A percentile compares a stretch with the other conserved stretches of the same genome.
phyloP scores from a whole-genome alignment of 2,113 vertebrate genomes.

The Nibea albiflora region DNA sequence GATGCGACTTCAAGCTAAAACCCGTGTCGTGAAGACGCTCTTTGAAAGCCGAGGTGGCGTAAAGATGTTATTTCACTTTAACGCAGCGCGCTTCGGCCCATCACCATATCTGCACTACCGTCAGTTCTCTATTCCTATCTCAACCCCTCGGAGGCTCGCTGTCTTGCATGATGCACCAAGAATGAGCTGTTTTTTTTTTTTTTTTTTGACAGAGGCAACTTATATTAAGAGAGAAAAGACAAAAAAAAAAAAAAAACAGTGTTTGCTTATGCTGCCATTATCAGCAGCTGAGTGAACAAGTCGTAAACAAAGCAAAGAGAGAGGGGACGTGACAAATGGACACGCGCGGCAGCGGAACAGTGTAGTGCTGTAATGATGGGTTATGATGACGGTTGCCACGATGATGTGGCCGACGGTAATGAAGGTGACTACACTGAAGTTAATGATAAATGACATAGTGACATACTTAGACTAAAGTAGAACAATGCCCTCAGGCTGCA shows the following conservation, averaged over 20 bases:
- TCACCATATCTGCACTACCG: not conserved
- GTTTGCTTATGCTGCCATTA: constrained; percentile 41
- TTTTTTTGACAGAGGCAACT: constrained; percentile 24
- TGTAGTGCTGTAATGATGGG: constrained; percentile 24
- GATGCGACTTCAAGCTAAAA: too few relatives aligned
- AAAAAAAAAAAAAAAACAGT: too few relatives aligned
- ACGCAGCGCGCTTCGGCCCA: not conserved
- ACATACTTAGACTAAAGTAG: constrained; percentile 66
- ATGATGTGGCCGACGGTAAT: constrained; percentile 46
- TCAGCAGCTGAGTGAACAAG: constrained; percentile 59
- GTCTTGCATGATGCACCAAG: constrained; percentile 22
- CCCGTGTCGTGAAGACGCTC: too few relatives aligned
- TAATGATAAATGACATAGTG: constrained; percentile 70
- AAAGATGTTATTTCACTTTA: not conserved
- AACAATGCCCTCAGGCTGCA: constrained; percentile 59
- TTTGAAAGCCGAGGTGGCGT: not conserved
- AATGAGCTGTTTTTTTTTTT: not conserved
- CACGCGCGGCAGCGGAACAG: not conserved
- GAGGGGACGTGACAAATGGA: constrained; percentile 42
- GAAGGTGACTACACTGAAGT: constrained; percentile 69
- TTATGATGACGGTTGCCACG: constrained; percentile 36
- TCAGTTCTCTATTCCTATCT: constrained; percentile 8
- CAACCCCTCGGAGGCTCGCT: not conserved
- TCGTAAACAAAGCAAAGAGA: constrained; percentile 35
- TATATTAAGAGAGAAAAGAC: not conserved